Evolutionary conservation across 1,140 invertebrate genomes (phyloP).

Genomic region (Octopus sinensis): DNA sequence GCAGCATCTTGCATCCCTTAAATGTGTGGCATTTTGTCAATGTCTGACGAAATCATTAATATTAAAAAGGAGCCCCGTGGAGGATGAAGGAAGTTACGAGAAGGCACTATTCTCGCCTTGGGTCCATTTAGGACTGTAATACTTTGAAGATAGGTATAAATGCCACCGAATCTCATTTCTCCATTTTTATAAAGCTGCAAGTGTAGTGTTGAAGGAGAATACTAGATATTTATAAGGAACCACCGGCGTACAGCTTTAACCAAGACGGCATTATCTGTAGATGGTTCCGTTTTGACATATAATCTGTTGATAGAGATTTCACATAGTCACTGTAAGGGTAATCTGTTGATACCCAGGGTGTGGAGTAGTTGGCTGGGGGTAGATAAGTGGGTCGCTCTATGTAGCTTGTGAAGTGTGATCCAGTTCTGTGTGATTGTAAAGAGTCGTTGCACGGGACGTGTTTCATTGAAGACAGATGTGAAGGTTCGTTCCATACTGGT

Average conservation of each 20-base stretch:
- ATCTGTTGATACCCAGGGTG: background rate
- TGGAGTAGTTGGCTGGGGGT: background rate
- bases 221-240: background rate
- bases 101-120: too few species aligned
- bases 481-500: background rate
- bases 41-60: too few species aligned
- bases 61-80: too few species aligned
- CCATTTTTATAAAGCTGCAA: too few species aligned
- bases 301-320: background rate
- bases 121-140: too few species aligned
- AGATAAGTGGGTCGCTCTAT: background rate
- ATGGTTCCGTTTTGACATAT: background rate
- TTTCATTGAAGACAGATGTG: background rate
- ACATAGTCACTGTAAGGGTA: constrained; percentile 3
- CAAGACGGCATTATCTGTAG: constrained; percentile 5
- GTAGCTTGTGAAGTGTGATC: background rate
- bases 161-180: too few species aligned
- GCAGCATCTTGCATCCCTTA: too few species aligned
- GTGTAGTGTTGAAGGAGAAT: too few species aligned
- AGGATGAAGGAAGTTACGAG: too few species aligned
- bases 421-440: background rate
- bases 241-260: constrained; percentile 1
- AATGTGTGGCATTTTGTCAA: too few species aligned
- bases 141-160: too few species aligned
- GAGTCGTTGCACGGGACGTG: too few species aligned